A percentile compares a stretch with the other conserved stretches of the same genome.
phyloP scores from a whole-genome alignment of 2,113 vertebrate species.

The Mionectes macconnelli region DNA sequence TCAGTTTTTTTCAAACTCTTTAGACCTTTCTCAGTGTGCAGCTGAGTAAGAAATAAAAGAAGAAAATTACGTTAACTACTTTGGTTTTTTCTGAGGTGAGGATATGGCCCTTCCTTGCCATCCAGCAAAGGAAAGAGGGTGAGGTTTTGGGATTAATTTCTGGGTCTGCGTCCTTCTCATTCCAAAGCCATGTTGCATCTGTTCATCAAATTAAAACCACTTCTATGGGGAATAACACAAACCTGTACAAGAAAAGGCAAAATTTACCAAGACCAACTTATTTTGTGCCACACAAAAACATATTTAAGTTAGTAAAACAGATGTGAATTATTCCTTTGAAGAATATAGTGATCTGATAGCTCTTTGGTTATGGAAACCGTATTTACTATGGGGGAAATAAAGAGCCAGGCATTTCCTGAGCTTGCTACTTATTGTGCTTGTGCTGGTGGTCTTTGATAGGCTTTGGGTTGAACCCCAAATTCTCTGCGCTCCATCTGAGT shows the following conservation, averaged over 20 bases:
- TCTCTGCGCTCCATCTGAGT: background rate
- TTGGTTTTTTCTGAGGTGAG: background rate
- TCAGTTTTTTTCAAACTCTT: background rate
- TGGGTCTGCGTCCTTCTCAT: background rate
- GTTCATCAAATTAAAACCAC: background rate
- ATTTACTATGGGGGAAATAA: rapidly evolving
- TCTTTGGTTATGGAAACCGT: background rate
- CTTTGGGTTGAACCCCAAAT: background rate
- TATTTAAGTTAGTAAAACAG: background rate
- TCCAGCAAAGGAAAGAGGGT: background rate
- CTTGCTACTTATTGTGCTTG: background rate
- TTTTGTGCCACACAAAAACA: background rate
- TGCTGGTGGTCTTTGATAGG: background rate
- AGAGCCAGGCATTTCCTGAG: background rate
- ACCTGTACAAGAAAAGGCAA: background rate
- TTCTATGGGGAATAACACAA: background rate
- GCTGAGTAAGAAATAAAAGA: background rate
- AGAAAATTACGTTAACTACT: background rate
- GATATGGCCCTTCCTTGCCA: background rate
- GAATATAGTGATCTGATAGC: background rate
- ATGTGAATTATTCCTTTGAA: background rate
- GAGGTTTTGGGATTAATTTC: background rate
- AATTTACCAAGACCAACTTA: background rate
- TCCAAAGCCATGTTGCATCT: background rate
- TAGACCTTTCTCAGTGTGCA: background rate